Conservation (phyloP, 2,113 vertebrate genomes). For the Tonatia bakeri region DNA sequence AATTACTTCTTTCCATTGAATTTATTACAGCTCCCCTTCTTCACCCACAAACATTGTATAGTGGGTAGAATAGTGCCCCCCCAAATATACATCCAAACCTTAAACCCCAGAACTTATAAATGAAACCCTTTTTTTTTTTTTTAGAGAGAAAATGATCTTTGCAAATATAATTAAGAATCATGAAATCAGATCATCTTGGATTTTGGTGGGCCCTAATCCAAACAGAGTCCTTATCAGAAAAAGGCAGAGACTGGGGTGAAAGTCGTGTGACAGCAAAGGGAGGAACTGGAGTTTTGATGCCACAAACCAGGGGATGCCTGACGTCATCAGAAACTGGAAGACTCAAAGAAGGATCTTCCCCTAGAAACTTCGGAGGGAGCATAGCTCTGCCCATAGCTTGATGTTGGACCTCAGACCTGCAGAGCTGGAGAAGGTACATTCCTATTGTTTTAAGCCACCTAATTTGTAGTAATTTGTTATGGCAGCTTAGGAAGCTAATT, state of each 20-base stretch:
- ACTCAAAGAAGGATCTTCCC: not conserved
- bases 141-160: not conserved
- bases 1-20: not conserved
- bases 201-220: not conserved
- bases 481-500: not conserved
- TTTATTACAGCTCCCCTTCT: not conserved
- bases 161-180: not conserved
- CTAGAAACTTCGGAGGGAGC: rapidly evolving
- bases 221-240: not conserved
- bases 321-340: not conserved
- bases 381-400: rapidly evolving
- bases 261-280: not conserved
- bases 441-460: not conserved
- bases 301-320: not conserved
- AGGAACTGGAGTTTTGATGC: not conserved
- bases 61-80: not conserved
- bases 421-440: not conserved
- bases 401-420: not conserved
- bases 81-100: not conserved
- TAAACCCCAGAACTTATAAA: not conserved
- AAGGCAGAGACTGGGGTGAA: not conserved
- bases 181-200: not conserved
- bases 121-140: not conserved
- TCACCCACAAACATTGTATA: not conserved
- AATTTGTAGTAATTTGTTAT: not conserved